These are phyloP conservation scores for Sphenopsis melanotis DNA, from an alignment of 2,797 vertebrate species.

Conservation along the genomic window DNA sequence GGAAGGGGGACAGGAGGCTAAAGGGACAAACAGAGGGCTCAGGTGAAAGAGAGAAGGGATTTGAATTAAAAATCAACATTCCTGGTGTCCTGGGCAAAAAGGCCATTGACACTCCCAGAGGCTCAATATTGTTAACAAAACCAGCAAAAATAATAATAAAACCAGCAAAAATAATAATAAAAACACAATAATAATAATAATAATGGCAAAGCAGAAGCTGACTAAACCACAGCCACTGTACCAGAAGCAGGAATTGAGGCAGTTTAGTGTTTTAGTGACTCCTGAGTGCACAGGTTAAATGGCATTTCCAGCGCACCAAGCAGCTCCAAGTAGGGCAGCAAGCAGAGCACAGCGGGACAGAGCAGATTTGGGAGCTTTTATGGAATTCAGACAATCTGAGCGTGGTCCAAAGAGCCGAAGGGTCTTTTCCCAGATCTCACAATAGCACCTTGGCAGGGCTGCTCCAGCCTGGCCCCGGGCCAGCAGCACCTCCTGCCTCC, in stretches of 20 bases:
- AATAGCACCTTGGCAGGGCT: neutral
- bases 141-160: neutral
- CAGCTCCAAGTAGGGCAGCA: neutral
- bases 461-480: neutral
- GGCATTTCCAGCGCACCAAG: neutral
- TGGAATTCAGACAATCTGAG: neutral
- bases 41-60: neutral
- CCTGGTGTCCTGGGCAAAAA: neutral
- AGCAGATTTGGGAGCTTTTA: neutral
- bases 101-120: neutral
- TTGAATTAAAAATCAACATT: neutral
- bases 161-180: neutral
- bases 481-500: neutral
- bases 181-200: neutral
- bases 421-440: constrained; percentile 42
- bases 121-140: neutral
- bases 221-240: neutral
- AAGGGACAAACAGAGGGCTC: neutral
- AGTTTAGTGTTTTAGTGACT: fast-evolving
- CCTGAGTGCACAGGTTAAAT: neutral
- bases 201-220: fast-evolving
- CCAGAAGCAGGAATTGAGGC: neutral
- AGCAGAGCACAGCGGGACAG: neutral
- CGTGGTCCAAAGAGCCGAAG: constrained; percentile 22
- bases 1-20: neutral